Evolutionary conservation across 1,140 invertebrate genomes (phyloP), one percentile per base, ranked within the genome.

Genomic region (Luehdorfia chinensis): DNA sequence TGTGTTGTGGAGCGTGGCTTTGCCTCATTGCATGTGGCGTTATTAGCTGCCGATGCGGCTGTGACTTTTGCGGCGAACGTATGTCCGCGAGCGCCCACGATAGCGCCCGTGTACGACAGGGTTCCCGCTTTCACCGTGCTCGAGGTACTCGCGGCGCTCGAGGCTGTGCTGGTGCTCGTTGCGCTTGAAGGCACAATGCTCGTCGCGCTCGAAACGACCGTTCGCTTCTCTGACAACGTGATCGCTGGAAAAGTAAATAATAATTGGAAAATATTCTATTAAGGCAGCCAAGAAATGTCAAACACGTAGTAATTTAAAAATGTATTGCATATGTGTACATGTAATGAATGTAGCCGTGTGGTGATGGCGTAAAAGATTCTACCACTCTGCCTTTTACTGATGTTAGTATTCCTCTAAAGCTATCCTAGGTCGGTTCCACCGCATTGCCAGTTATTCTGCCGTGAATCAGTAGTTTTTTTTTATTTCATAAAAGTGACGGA

Each of bases 41-140:
- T 25, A 18, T 34, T 30, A 6, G 67, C 50, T 12, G 58, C 18
- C 19, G 66, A 49, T 14, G 67, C 50, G 45, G 77, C 73, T 2
- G 75, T 71, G 7, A 84, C 66, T 49, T 84, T 81, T 44, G 77
- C 80, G 1, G 77, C 80, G 65, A 84, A 84, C 1, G 80, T 84
- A 57, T 81, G 74, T 6, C 66, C 59, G n/a, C 75, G 54, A 4
- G 66, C 59, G 50, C 76, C 76, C 9, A 79, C 79, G 13, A 80
- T 84, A 21, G 77, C 77, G 37, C 74, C 75, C 18, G 76, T 81
- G 66, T 84, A 84, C 12, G 79, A 72, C 15, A 79, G 54, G 23
- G 72, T 51, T 16, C 50, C 53, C 9, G 56, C 14, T 47, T 50
- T 52, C n/a, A n/a, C n/a, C 59, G 49, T 61, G 44, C 50, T 54